Percentiles rank a stretch among this genome's conserved stretches.
phyloP scores from a whole-genome alignment of 2,797 vertebrate species.

The Syndactyla subalaris region DNA sequence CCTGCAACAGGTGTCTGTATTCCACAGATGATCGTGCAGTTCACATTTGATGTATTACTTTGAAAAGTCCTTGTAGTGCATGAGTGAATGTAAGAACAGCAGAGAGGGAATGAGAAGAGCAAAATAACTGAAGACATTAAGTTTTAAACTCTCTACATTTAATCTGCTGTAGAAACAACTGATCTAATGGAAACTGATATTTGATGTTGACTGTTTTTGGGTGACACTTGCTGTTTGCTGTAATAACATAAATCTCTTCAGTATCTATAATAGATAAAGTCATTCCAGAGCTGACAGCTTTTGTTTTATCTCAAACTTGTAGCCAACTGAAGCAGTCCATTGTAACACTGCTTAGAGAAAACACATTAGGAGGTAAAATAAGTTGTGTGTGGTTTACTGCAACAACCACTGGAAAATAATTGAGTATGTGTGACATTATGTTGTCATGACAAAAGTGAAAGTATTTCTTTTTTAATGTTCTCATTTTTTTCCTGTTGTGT shows the following conservation, averaged over 20 bases:
- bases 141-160: background rate
- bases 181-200: background rate
- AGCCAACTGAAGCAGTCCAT: background rate
- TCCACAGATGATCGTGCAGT: background rate
- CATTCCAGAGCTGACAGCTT: background rate
- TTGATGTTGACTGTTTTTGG: background rate
- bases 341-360: background rate
- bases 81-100: background rate
- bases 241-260: background rate
- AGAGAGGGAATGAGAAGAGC: background rate
- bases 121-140: background rate
- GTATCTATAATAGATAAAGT: background rate
- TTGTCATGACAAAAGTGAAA: background rate
- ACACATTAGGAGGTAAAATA: background rate
- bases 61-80: background rate
- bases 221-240: background rate
- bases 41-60: background rate
- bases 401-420: background rate
- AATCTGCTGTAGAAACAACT: background rate
- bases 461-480: background rate
- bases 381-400: background rate
- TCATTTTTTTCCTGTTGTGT: background rate
- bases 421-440: background rate
- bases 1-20: background rate
- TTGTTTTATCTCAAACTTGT: background rate